Evolutionary conservation across 2,888 invertebrate species (phyloP).

Genomic region (Caenorhabditis angaria): DNA sequence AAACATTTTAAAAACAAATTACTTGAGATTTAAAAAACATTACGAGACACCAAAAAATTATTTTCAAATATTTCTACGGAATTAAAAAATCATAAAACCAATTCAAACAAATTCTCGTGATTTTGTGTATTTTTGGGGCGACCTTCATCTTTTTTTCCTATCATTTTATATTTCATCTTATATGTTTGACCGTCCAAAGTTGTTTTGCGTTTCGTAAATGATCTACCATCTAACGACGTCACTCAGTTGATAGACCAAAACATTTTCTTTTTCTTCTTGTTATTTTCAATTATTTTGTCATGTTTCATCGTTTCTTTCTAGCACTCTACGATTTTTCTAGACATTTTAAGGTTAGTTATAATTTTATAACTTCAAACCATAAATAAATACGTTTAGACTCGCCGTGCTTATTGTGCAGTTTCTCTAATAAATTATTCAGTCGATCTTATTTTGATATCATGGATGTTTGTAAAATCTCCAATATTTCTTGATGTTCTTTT

Average conservation of each 20-base stretch:
- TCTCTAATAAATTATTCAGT: slow-evolving; percentile 40
- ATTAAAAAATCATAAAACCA: no score
- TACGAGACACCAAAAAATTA: no score
- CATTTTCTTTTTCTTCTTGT: slow-evolving; percentile 2
- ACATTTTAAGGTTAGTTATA: slow-evolving; percentile 20
- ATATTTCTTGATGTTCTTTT: slow-evolving; percentile 39
- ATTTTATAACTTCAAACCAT: neutral
- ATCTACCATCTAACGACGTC: slow-evolving; percentile 42
- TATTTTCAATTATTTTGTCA: slow-evolving; percentile 2
- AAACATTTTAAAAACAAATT: no score
- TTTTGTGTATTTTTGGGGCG: no score
- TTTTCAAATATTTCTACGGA: no score
- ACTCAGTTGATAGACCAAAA: slow-evolving; percentile 13
- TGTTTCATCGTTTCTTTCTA: slow-evolving; percentile 15
- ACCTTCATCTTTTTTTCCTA: no score
- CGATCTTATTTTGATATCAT: slow-evolving; percentile 32
- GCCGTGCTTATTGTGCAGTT: slow-evolving; percentile 42
- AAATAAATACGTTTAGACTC: slow-evolving; percentile 28
- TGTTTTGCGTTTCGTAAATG: slow-evolving; percentile 14
- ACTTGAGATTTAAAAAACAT: neutral
- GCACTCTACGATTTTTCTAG: slow-evolving; percentile 18
- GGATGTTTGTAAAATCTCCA: slow-evolving; percentile 41
- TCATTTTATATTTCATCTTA: no score
- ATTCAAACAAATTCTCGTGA: no score
- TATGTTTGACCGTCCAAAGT: no score